Conservation (phyloP, 2,113 vertebrate species). For the Vulpes ferrilata region DNA sequence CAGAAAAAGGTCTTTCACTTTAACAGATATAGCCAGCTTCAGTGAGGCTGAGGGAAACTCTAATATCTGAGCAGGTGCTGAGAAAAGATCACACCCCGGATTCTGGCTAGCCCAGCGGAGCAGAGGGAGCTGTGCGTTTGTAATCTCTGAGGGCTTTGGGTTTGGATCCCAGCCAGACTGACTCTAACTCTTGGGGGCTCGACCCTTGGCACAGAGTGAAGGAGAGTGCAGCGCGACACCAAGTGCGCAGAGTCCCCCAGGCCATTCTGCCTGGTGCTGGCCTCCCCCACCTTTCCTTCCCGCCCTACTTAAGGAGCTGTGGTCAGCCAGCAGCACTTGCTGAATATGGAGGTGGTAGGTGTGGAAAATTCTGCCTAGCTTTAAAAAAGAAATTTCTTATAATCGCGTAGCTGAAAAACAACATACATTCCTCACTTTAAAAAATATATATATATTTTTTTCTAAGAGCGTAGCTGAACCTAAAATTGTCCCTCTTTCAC, state of each 20-base stretch:
- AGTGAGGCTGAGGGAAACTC: constrained; percentile 34
- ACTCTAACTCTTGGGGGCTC: not conserved
- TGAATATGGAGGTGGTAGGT: not conserved
- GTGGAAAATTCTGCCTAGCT: not conserved
- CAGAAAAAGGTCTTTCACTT: constrained; percentile 27
- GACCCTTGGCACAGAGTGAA: not conserved
- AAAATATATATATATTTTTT: not conserved
- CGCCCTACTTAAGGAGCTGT: not conserved
- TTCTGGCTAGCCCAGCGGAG: not conserved
- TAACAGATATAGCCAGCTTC: not conserved
- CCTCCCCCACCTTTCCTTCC: not conserved
- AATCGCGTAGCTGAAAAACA: not conserved
- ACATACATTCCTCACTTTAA: not conserved
- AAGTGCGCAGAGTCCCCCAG: rapidly evolving
- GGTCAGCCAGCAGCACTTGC: constrained; percentile 50
- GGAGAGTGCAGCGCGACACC: not conserved
- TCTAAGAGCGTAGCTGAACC: not conserved
- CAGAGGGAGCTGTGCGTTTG: rapidly evolving
- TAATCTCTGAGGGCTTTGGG: rapidly evolving
- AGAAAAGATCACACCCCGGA: not conserved
- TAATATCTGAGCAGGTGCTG: not conserved
- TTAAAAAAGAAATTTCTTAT: not conserved
- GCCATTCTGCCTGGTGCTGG: not conserved
- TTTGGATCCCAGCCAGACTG: not conserved
- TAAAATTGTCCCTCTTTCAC: not conserved